These are phyloP conservation scores for Anabas testudineus DNA, from an alignment of 2,797 vertebrate genomes.

Conservation along the genomic window DNA sequence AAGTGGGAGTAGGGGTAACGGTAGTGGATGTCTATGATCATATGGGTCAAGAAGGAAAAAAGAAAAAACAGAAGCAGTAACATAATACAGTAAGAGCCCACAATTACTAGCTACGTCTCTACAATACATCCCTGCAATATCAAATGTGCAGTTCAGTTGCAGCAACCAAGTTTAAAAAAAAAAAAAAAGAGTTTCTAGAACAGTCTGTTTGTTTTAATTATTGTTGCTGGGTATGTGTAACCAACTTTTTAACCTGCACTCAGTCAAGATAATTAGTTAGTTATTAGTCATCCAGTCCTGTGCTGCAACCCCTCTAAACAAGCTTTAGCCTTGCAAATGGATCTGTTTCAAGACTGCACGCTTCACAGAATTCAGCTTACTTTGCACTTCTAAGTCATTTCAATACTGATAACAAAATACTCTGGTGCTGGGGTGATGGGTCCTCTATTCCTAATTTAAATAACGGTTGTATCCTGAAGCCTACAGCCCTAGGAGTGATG, in stretches of 20 bases:
- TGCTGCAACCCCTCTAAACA: slow-evolving; percentile 9
- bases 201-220: too few relatives aligned
- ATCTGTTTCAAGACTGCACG: slow-evolving; percentile 16
- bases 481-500: slow-evolving; percentile 1
- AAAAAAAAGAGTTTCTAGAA: too few relatives aligned
- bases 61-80: slow-evolving; percentile 9
- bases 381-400: slow-evolving; percentile 20
- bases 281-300: not conserved
- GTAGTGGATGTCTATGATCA: not conserved
- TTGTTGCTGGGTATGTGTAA: too few relatives aligned
- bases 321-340: not conserved
- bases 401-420: not conserved
- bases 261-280: too few relatives aligned
- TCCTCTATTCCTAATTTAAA: slow-evolving; percentile 23
- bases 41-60: slow-evolving; percentile 12
- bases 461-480: slow-evolving; percentile 5
- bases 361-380: slow-evolving; percentile 15
- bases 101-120: slow-evolving; percentile 7
- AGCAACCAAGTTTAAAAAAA: not conserved
- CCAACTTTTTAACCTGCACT: too few relatives aligned
- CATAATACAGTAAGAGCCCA: not conserved
- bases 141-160: not conserved
- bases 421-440: not conserved
- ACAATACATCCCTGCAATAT: slow-evolving; percentile 5
- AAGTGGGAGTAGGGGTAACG: not conserved